These are phyloP conservation scores for Nudaria mundana DNA, from an alignment of 2,888 invertebrate genomes.

Conservation along the genomic window DNA sequence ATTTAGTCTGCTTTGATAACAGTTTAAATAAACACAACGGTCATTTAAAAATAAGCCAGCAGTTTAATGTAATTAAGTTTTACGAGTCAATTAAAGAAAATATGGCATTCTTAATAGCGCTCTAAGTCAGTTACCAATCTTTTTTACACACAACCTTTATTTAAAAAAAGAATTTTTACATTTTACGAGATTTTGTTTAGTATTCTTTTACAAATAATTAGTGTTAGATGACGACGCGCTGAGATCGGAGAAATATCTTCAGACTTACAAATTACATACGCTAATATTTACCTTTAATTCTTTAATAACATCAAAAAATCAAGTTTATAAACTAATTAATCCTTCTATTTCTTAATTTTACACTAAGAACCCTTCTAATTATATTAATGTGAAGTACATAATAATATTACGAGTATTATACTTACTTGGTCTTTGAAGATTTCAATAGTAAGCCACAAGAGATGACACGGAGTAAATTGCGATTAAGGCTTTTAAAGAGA, in stretches of 20 bases:
- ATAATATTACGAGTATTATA: too few relatives aligned
- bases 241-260: too few relatives aligned
- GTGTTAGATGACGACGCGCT: too few relatives aligned
- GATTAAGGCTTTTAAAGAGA: conserved; percentile 16
- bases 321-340: not conserved
- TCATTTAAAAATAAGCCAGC: conserved; percentile 29
- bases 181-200: too few relatives aligned
- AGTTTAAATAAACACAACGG: conserved; percentile 28
- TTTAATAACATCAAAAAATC: not conserved
- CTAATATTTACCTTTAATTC: not conserved
- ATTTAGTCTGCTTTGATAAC: too few relatives aligned
- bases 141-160: conserved; percentile 14
- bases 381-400: conserved; percentile 19
- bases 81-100: conserved; percentile 28
- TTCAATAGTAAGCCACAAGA: conserved; percentile 15
- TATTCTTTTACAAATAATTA: too few relatives aligned
- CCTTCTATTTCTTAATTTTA: not conserved
- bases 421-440: conserved; percentile 13
- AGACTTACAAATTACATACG: too few relatives aligned
- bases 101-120: conserved; percentile 22
- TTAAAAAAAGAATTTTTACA: conserved; percentile 8
- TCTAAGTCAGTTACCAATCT: conserved; percentile 22
- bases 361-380: not conserved
- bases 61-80: conserved; percentile 33
- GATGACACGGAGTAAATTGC: conserved; percentile 22